These are phyloP conservation scores for Onthophagus taurus DNA, from an alignment of 1,140 invertebrate genomes.

Conservation along the genomic window DNA sequence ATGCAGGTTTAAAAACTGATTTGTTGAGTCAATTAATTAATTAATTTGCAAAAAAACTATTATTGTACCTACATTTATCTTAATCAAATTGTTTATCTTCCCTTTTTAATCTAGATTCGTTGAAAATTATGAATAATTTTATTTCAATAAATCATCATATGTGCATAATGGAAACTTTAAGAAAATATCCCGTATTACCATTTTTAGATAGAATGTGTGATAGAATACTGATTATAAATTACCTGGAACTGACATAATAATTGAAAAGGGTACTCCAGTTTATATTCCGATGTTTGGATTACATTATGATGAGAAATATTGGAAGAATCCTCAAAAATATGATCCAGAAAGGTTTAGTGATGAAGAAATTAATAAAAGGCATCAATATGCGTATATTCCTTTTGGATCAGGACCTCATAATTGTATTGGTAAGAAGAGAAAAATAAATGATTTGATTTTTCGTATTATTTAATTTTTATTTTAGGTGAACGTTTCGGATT, in stretches of 20 bases:
- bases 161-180: slow-evolving; percentile 10
- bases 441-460: too few relatives aligned
- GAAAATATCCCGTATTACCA: slow-evolving; percentile 7
- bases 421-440: slow-evolving; percentile 10
- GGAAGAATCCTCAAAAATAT: slow-evolving; percentile 3
- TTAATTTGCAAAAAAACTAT: too few relatives aligned
- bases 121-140: too few relatives aligned
- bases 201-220: background rate
- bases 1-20: too few relatives aligned
- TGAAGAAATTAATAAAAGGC: background rate
- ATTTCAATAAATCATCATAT: too few relatives aligned
- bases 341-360: slow-evolving; percentile 10
- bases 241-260: background rate
- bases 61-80: too few relatives aligned
- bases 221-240: slow-evolving; percentile 4
- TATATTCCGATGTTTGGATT: background rate
- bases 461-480: too few relatives aligned
- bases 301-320: slow-evolving; percentile 3
- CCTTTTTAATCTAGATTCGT: too few relatives aligned
- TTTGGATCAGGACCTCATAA: slow-evolving; percentile 8
- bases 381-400: background rate
- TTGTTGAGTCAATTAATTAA: too few relatives aligned
- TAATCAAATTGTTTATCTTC: too few relatives aligned
- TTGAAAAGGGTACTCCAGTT: slow-evolving; percentile 6
- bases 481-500: too few relatives aligned